A percentile compares a stretch with the other conserved stretches of the same genome.
Evolutionary conservation across 2,113 vertebrate genomes (phyloP).

Genomic region (Phoenicopterus ruber): DNA sequence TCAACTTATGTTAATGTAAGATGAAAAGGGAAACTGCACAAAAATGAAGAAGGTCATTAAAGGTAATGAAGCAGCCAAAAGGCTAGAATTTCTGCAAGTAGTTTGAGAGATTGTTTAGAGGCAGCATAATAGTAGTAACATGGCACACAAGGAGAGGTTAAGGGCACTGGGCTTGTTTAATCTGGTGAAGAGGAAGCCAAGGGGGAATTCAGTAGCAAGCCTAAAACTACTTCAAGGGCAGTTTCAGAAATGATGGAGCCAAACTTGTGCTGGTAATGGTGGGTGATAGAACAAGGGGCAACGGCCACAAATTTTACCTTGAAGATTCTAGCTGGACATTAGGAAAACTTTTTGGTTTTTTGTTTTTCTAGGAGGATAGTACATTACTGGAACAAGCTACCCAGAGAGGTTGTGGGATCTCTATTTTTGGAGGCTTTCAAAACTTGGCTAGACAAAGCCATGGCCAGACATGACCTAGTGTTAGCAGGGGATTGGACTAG

Average conservation of each 20-base stretch:
- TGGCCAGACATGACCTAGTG: neutral
- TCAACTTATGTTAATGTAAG: neutral
- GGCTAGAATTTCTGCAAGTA: neutral
- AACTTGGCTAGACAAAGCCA: neutral
- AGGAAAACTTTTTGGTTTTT: neutral
- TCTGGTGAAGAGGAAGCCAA: neutral
- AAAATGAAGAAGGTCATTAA: neutral
- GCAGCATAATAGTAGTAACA: neutral
- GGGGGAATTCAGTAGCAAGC: neutral
- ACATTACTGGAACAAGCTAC: neutral
- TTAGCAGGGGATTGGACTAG: neutral
- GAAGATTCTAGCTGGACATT: neutral
- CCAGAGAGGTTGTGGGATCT: neutral
- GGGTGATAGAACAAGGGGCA: neutral
- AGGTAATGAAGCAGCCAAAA: slow-evolving; percentile 23
- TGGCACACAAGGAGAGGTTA: neutral
- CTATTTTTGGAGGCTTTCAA: neutral
- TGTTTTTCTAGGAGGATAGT: neutral
- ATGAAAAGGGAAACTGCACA: neutral
- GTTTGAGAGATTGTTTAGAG: neutral
- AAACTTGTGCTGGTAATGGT: neutral
- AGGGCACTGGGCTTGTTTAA: neutral
- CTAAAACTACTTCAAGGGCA: neutral
- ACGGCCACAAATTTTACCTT: neutral
- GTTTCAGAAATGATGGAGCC: neutral